Evolutionary conservation across 2,888 invertebrate species (phyloP), one percentile per base, ranked within the genome.

Genomic region (Corythucha ciliata): DNA sequence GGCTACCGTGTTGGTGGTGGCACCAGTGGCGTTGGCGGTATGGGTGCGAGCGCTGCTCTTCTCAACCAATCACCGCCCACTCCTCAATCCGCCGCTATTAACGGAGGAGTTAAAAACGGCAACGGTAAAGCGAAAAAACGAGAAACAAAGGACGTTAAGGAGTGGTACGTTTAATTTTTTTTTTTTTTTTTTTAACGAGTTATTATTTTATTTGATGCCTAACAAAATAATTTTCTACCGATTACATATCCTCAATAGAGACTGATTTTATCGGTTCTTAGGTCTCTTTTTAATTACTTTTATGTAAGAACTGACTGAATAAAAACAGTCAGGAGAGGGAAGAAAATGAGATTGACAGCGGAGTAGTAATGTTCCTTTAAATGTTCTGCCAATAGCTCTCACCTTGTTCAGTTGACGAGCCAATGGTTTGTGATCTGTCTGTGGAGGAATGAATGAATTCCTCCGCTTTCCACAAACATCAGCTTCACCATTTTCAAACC

Each of bases 91-190:
- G 42, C 54, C 48, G 66, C 70, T 3, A 65, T 65, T 55, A 69
- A 69, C 42, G 70, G 68, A 61, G 73, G 68, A 64, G 71, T 67
- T 58, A 70, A 60, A 52, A 70, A 69, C 50, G 58, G 41, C 71
- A 74, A 58, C 66, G 67, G 69, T 18, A 70, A 75, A 65, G 74
- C 76, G 53, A 74, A 71, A 57, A 77, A 83, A 70, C 86, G 87
- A 66, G 76, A 81, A 67, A 53, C 52, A 36, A 88, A 89, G 76
- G 89, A 90, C 68, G 87, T 92, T 67, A 92, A 92, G 74, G 92
- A 92, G 76, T 92, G 92, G 92, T 92, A 92, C 70, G 92, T 92
- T 70, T 91, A 83, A 77, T n/a, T n/a, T n/a, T n/a, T n/a, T n/a
- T n/a, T n/a, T n/a, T n/a, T n/a, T n/a, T n/a, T n/a, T 40, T 41